Evolutionary conservation across 2,888 invertebrate species (phyloP).

Genomic region (Salticus scenicus): DNA sequence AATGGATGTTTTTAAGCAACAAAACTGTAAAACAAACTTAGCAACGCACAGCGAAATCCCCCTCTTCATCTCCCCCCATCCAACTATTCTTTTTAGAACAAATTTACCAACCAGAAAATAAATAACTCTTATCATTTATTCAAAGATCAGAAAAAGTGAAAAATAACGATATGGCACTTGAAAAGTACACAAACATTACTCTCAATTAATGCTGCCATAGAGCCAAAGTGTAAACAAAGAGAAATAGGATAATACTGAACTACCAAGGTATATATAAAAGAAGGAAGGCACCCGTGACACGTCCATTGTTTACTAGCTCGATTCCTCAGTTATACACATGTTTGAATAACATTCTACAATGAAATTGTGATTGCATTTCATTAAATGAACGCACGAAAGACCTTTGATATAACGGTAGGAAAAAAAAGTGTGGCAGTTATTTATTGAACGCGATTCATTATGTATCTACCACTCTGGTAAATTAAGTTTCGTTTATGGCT

Average conservation of each 20-base stretch:
- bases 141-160: slow-evolving; percentile 17
- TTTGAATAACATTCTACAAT: slow-evolving; percentile 66
- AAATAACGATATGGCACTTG: neutral
- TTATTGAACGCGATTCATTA: slow-evolving; percentile 68
- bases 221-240: slow-evolving; percentile 25
- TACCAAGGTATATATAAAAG: neutral
- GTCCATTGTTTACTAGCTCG: slow-evolving; percentile 38
- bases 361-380: slow-evolving; percentile 67
- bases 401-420: slow-evolving; percentile 6
- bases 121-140: slow-evolving; percentile 16
- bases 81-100: too few species aligned
- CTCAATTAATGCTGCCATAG: slow-evolving; percentile 10
- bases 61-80: too few species aligned
- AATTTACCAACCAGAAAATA: neutral
- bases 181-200: neutral
- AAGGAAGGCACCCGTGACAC: neutral
- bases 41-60: neutral
- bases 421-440: slow-evolving; percentile 64
- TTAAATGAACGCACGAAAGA: slow-evolving; percentile 25
- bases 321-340: slow-evolving; percentile 45
- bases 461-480: slow-evolving; percentile 65
- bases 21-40: neutral
- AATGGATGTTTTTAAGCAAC: neutral
- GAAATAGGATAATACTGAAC: too few species aligned
- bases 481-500: slow-evolving; percentile 51